These are phyloP conservation scores for Enteromius fasciolatus DNA, from an alignment of 2,797 vertebrate species.

Conservation along the genomic window DNA sequence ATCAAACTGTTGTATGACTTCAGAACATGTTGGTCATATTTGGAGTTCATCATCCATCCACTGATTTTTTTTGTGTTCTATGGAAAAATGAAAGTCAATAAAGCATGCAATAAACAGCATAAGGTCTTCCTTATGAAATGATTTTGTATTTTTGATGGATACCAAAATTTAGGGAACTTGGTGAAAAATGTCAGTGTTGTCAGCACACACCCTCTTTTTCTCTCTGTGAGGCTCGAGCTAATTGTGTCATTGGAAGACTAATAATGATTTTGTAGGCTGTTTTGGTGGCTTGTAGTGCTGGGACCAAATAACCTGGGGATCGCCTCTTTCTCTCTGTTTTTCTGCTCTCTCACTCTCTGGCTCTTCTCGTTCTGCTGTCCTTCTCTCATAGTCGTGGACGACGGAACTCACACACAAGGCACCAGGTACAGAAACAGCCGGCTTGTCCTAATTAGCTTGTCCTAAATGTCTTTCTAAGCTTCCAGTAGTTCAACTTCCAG, in stretches of 20 bases:
- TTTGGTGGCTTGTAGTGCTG: conserved; percentile 58
- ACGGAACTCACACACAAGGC: conserved; percentile 96
- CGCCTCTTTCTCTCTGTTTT: conserved; percentile 72
- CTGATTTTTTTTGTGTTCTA: background rate
- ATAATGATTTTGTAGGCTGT: conserved; percentile 46
- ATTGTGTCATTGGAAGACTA: conserved; percentile 36
- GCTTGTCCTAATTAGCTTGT: conserved; percentile 45
- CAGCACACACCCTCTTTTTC: conserved; percentile 32
- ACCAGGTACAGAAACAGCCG: conserved; percentile 88
- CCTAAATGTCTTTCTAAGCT: conserved; percentile 58
- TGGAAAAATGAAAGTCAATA: background rate
- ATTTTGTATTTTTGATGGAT: background rate
- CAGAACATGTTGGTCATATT: background rate
- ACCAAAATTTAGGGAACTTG: background rate
- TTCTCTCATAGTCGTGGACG: conserved; percentile 93
- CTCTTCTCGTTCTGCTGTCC: conserved; percentile 66
- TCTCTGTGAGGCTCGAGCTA: conserved; percentile 33
- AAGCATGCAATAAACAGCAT: background rate
- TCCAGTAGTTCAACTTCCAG: conserved; percentile 48
- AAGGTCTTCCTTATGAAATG: background rate
- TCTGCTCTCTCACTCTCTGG: conserved; percentile 78
- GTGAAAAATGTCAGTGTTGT: background rate
- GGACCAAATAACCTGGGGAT: conserved; percentile 66
- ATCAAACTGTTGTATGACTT: background rate
- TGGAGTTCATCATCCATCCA: no score